Percentiles rank a stretch among this genome's conserved stretches.
Evolutionary conservation across 2,113 vertebrate genomes (phyloP).

Genomic region (Leuciscus idus): DNA sequence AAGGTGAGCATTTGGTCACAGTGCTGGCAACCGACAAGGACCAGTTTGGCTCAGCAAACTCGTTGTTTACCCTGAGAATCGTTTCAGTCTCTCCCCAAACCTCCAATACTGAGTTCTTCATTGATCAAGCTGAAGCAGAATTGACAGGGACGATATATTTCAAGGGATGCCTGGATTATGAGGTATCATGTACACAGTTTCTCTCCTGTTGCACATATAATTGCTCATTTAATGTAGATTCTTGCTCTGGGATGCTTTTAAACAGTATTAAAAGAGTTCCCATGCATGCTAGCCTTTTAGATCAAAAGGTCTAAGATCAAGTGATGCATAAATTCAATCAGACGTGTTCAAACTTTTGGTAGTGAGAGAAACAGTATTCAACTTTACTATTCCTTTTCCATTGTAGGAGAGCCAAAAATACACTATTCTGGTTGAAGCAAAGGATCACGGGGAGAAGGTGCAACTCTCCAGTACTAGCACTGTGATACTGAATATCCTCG

Average conservation of each 20-base stretch:
- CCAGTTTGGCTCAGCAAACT: constrained; percentile 1
- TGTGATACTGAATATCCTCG: constrained; percentile 61
- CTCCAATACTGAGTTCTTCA: constrained; percentile 61
- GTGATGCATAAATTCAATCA: background rate
- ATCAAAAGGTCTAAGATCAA: background rate
- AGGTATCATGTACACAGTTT: constrained; percentile 58
- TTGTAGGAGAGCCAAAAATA: constrained; percentile 62
- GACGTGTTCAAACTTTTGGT: too few species aligned
- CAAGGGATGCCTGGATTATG: constrained; percentile 72
- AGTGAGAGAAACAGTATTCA: background rate
- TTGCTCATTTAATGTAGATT: background rate
- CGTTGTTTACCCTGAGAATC: constrained; percentile 55
- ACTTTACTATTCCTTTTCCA: background rate
- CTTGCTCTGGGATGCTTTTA: too few species aligned
- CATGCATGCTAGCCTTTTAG: background rate
- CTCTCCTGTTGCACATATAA: background rate
- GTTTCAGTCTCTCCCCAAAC: constrained; percentile 60
- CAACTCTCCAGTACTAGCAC: constrained; percentile 64
- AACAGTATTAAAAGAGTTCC: background rate
- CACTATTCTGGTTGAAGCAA: constrained; percentile 67
- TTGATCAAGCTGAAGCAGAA: background rate
- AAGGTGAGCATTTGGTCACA: constrained; percentile 39
- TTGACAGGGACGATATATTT: constrained; percentile 62
- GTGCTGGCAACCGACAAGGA: constrained; percentile 10
- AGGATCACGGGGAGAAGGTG: constrained; percentile 54